Percentiles rank a stretch among this genome's conserved stretches.
These are phyloP conservation scores for Parnassius glacialis DNA, from an alignment of 2,888 invertebrate genomes.

Conservation along the genomic window DNA sequence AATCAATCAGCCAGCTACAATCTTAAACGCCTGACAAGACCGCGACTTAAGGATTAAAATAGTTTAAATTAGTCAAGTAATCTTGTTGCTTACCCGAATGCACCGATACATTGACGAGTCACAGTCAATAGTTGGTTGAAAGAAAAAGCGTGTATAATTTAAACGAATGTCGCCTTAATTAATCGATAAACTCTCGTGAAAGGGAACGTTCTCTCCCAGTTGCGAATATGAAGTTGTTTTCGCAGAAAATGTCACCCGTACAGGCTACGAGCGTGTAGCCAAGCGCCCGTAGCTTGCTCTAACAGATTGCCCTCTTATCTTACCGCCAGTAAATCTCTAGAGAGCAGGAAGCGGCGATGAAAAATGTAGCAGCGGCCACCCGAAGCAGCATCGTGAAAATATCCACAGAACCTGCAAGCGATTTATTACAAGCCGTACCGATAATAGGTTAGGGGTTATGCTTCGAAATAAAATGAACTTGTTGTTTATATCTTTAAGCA, in stretches of 20 bases:
- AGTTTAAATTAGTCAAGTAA: too few relatives aligned
- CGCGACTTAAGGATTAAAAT: too few relatives aligned
- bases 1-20: too few relatives aligned
- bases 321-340: constrained; percentile 47
- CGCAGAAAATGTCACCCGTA: constrained; percentile 14
- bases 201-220: neutral
- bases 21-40: too few relatives aligned
- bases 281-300: constrained; percentile 23
- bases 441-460: constrained; percentile 37
- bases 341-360: constrained; percentile 53
- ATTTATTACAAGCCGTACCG: constrained; percentile 36
- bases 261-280: constrained; percentile 13
- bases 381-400: constrained; percentile 31
- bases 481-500: constrained; percentile 17
- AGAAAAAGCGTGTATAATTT: too few relatives aligned
- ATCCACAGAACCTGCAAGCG: constrained; percentile 40
- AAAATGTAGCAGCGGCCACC: constrained; percentile 48
- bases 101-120: too few relatives aligned
- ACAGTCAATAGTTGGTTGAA: too few relatives aligned
- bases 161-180: neutral
- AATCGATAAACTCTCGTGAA: constrained; percentile 1
- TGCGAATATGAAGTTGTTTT: constrained; percentile 15
- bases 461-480: constrained; percentile 22
- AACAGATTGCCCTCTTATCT: constrained; percentile 51
- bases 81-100: too few relatives aligned